These are phyloP conservation scores for Tachina fera DNA, from an alignment of 2,888 invertebrate genomes.

Conservation along the genomic window DNA sequence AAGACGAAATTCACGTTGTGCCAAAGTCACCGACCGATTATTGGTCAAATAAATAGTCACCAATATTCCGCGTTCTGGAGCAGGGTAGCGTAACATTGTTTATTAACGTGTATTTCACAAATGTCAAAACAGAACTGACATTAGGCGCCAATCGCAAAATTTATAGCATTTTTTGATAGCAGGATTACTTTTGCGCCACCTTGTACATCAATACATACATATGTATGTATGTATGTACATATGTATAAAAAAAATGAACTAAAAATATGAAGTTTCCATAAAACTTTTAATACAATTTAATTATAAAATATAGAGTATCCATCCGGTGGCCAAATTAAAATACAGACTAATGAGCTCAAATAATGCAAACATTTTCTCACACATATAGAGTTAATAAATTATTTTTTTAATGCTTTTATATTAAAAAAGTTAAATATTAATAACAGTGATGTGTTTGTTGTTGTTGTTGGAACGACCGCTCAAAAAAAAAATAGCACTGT, in stretches of 20 bases:
- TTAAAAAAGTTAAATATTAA: slow-evolving; percentile 52
- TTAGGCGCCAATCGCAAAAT: no score
- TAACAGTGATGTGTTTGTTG: slow-evolving; percentile 38
- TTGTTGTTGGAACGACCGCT: background rate
- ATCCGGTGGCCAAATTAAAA: slow-evolving; percentile 11
- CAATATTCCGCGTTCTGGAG: no score
- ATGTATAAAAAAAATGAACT: background rate
- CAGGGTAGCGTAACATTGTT: no score
- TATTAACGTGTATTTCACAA: no score
- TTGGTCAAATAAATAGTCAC: no score
- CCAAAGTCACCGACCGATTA: no score
- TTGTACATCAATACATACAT: no score
- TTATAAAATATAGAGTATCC: background rate
- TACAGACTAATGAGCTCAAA: background rate
- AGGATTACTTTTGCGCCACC: no score
- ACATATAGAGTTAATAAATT: background rate
- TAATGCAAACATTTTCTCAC: background rate
- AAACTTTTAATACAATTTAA: slow-evolving; percentile 25
- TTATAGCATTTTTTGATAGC: no score
- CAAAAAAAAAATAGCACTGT: slow-evolving; percentile 9
- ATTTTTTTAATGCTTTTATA: slow-evolving; percentile 43
- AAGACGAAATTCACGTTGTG: no score
- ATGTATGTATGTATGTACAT: background rate
- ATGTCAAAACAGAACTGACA: no score
- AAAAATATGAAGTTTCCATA: background rate